These are phyloP conservation scores for Vireo altiloquus DNA, from an alignment of 2,113 vertebrate species.

Conservation along the genomic window DNA sequence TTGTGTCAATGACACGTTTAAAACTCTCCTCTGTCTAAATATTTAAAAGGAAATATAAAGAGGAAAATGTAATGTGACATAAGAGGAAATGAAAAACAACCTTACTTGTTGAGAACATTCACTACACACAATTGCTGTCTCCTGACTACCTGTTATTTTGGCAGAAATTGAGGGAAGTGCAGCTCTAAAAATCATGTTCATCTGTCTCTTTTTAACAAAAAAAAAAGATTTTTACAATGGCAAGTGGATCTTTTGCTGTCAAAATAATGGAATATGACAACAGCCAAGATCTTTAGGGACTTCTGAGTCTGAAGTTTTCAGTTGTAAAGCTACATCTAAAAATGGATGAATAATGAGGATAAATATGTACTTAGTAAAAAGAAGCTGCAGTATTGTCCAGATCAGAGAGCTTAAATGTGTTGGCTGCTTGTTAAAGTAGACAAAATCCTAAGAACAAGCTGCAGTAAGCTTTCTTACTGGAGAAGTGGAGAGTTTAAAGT, in stretches of 20 bases:
- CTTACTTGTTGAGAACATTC: slow-evolving; percentile 36
- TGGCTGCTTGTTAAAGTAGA: not conserved
- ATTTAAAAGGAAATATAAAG: slow-evolving; percentile 63
- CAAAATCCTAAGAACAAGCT: not conserved
- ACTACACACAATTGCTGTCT: slow-evolving; percentile 33
- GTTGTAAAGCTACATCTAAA: not conserved
- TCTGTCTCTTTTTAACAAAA: slow-evolving; percentile 7
- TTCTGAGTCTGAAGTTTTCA: not conserved
- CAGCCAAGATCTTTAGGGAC: not conserved
- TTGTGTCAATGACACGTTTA: slow-evolving; percentile 66
- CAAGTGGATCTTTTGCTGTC: slow-evolving; percentile 39
- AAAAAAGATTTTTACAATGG: not conserved
- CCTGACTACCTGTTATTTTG: slow-evolving; percentile 45
- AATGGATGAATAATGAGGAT: not conserved
- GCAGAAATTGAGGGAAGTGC: slow-evolving; percentile 9
- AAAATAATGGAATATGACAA: not conserved
- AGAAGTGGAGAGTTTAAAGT: not conserved
- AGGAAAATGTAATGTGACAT: slow-evolving; percentile 55
- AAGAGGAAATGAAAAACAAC: slow-evolving; percentile 50
- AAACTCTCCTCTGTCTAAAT: slow-evolving; percentile 63
- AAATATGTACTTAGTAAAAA: not conserved
- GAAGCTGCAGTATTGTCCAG: not conserved
- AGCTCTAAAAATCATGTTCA: not conserved
- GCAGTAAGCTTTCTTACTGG: not conserved
- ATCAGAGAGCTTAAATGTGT: not conserved